Percentiles rank a stretch among this genome's conserved stretches.
These are phyloP conservation scores for Heterocephalus glaber DNA, from an alignment of 2,113 vertebrate species.

Conservation along the genomic window DNA sequence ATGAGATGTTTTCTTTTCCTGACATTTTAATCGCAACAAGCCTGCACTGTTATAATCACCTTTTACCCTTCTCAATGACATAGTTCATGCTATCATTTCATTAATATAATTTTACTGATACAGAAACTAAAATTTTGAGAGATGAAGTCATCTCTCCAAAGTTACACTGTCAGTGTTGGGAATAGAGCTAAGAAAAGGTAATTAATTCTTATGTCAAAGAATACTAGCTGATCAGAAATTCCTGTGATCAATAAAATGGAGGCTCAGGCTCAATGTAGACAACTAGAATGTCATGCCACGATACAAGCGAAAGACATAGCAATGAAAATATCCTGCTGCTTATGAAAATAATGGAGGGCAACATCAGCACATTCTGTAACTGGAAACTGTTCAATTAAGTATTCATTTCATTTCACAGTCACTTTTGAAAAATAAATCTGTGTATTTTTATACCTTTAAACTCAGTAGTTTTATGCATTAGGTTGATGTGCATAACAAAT, in stretches of 20 bases:
- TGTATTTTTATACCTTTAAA: constrained; percentile 81
- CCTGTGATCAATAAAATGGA: constrained; percentile 46
- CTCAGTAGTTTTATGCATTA: constrained; percentile 80
- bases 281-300: not conserved
- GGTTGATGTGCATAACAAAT: constrained; percentile 81
- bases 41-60: not conserved
- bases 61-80: constrained; percentile 45
- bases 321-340: not conserved
- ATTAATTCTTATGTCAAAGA: constrained; percentile 62
- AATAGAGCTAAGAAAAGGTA: constrained; percentile 46
- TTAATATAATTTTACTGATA: constrained; percentile 63
- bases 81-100: not conserved
- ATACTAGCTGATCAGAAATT: constrained; percentile 52
- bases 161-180: not conserved
- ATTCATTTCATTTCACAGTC: constrained; percentile 82
- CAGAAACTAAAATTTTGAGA: constrained; percentile 30
- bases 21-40: constrained; percentile 19
- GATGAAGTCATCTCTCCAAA: constrained; percentile 60
- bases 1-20: not conserved
- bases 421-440: constrained; percentile 81
- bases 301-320: not conserved
- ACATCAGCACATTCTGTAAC: not conserved
- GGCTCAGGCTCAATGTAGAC: not conserved
- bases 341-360: constrained; percentile 51
- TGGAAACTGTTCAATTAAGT: constrained; percentile 79